phyloP scores from a whole-genome alignment of 2,113 vertebrate species.

The Saimiri boliviensis region DNA sequence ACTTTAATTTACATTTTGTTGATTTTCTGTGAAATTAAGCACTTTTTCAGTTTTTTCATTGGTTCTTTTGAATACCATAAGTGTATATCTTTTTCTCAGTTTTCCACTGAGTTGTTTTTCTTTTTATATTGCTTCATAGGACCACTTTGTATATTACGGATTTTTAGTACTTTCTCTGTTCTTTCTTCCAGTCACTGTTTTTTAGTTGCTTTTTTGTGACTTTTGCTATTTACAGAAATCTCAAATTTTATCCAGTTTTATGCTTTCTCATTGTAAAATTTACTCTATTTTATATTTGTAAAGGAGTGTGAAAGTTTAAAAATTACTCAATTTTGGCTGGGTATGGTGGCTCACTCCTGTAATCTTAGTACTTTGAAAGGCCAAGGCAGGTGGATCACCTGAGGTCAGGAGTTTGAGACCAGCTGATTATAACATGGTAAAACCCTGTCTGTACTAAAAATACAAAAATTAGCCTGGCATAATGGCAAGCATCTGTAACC shows the following conservation, averaged over 20 bases:
- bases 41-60: not conserved
- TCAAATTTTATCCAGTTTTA: slow-evolving; percentile 16
- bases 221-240: not conserved
- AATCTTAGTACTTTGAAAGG: too few relatives aligned
- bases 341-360: too few relatives aligned
- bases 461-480: too few relatives aligned
- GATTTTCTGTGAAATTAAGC: not conserved
- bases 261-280: not conserved
- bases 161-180: not conserved
- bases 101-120: not conserved
- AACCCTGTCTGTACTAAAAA: too few relatives aligned
- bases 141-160: not conserved
- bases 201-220: not conserved
- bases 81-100: not conserved
- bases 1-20: slow-evolving; percentile 30
- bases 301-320: not conserved
- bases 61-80: not conserved
- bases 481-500: too few relatives aligned
- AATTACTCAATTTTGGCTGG: not conserved
- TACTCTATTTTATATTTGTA: slow-evolving; percentile 3
- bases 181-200: not conserved
- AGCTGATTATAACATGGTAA: too few relatives aligned
- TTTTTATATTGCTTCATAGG: not conserved
- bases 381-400: too few relatives aligned
- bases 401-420: too few relatives aligned